phyloP scores from a whole-genome alignment of 1,140 invertebrate species.

The Doryteuthis pealeii region DNA sequence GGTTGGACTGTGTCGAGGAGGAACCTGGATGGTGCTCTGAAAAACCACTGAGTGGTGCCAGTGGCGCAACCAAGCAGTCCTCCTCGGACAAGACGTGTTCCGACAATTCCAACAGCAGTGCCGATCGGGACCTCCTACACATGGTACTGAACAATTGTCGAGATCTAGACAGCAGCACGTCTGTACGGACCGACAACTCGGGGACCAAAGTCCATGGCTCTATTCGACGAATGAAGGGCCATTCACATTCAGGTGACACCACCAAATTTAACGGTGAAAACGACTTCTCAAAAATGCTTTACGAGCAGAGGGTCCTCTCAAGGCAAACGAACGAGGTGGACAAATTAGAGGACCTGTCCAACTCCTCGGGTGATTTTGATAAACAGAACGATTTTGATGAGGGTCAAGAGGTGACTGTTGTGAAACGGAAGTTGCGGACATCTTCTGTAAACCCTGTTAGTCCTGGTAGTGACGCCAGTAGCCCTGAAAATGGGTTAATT shows the following conservation, averaged over 20 bases:
- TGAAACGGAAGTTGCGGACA: constrained; percentile 7
- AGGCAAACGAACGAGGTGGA: background rate
- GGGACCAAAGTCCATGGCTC: background rate
- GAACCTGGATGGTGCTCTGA: background rate
- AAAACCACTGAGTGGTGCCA: background rate
- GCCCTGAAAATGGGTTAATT: constrained; percentile 55
- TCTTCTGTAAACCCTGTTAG: constrained; percentile 22
- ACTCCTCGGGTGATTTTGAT: constrained; percentile 6
- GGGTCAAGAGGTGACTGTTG: constrained; percentile 9
- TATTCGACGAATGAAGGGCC: background rate
- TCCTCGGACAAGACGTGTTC: constrained; percentile 15
- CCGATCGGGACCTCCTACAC: background rate
- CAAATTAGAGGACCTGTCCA: constrained; percentile 18
- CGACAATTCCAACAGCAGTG: constrained; percentile 3
- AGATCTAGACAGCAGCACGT: constrained; percentile 14
- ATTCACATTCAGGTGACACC: background rate
- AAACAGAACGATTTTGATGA: constrained; percentile 8
- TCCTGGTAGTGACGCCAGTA: constrained; percentile 49
- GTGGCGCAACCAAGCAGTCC: background rate
- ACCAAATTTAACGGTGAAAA: constrained; percentile 28
- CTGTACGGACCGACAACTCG: background rate
- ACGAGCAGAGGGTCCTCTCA: constrained; percentile 1
- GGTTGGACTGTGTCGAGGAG: background rate
- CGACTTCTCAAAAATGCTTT: constrained; percentile 12
- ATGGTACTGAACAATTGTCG: constrained; percentile 17